A percentile compares a stretch with the other conserved stretches of the same genome.
Conservation (phyloP, 2,797 vertebrate genomes). For the Harpagifer antarcticus region DNA sequence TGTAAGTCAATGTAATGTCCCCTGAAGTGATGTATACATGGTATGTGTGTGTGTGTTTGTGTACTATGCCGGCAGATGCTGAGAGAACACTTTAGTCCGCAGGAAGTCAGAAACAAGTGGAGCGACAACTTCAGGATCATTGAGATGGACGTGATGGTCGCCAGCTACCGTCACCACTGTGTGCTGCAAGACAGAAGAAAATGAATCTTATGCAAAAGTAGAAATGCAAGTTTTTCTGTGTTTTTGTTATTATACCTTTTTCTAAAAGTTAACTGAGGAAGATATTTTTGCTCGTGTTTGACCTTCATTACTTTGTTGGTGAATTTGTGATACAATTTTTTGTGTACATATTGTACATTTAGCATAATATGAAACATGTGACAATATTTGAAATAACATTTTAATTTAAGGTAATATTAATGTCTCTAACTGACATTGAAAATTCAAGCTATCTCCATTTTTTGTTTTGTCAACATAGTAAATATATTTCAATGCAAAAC, state of each 20-base stretch:
- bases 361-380: not conserved
- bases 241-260: not conserved
- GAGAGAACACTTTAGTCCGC: slow-evolving; percentile 32
- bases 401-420: no score
- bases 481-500: no score
- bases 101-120: slow-evolving; percentile 75
- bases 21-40: no score
- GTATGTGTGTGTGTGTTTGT: not conserved
- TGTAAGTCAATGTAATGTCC: no score
- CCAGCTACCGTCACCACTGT: slow-evolving; percentile 68
- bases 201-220: not conserved
- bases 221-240: not conserved
- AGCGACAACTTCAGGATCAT: slow-evolving; percentile 68
- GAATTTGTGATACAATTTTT: not conserved
- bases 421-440: no score
- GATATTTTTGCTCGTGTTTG: not conserved
- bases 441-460: no score
- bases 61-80: slow-evolving; percentile 7
- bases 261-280: not conserved
- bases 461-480: no score
- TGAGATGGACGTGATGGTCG: slow-evolving; percentile 82
- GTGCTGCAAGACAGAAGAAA: slow-evolving; percentile 53
- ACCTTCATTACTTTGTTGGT: not conserved
- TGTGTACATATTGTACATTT: not conserved
- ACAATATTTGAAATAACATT: no score